Percentiles rank a stretch among this genome's conserved stretches.
Evolutionary conservation across 2,797 vertebrate species (phyloP).

Genomic region (Alca torda): DNA sequence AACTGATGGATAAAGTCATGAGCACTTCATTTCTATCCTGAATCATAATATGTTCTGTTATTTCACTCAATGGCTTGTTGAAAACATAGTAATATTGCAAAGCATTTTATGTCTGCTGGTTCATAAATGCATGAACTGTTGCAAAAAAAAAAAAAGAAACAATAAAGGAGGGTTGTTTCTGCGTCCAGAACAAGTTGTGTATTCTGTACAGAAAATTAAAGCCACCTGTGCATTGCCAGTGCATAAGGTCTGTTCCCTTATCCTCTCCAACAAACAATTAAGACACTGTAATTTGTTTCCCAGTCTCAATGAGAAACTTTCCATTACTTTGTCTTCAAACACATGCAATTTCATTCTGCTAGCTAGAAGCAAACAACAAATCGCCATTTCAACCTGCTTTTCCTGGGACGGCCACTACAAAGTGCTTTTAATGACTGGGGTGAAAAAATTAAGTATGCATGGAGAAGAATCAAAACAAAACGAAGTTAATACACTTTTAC

Average conservation of each 20-base stretch:
- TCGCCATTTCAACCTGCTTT: conserved; percentile 57
- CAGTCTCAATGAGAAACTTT: conserved; percentile 22
- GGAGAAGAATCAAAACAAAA: conserved; percentile 62
- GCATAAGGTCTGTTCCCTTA: conserved; percentile 47
- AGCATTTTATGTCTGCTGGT: neutral
- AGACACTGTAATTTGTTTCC: conserved; percentile 60
- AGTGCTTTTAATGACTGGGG: conserved; percentile 62
- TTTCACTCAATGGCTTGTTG: neutral
- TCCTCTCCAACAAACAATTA: conserved; percentile 30
- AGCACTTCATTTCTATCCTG: conserved; percentile 9
- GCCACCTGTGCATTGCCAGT: neutral
- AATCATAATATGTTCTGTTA: conserved; percentile 49
- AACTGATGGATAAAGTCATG: neutral
- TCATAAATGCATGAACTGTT: conserved; percentile 37
- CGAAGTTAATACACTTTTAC: conserved; percentile 51
- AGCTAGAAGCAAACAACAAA: conserved; percentile 64
- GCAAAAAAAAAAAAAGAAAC: neutral
- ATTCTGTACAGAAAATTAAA: conserved; percentile 34
- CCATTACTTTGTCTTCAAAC: conserved; percentile 66
- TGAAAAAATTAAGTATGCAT: conserved; percentile 68
- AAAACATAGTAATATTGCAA: neutral
- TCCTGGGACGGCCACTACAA: conserved; percentile 54
- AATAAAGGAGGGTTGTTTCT: neutral
- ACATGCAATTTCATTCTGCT: conserved; percentile 69
- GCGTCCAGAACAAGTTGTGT: conserved; percentile 7